Base-by-base conservation (phyloP, 2,797 vertebrate species). In the Acropternis orthonyx region DNA sequence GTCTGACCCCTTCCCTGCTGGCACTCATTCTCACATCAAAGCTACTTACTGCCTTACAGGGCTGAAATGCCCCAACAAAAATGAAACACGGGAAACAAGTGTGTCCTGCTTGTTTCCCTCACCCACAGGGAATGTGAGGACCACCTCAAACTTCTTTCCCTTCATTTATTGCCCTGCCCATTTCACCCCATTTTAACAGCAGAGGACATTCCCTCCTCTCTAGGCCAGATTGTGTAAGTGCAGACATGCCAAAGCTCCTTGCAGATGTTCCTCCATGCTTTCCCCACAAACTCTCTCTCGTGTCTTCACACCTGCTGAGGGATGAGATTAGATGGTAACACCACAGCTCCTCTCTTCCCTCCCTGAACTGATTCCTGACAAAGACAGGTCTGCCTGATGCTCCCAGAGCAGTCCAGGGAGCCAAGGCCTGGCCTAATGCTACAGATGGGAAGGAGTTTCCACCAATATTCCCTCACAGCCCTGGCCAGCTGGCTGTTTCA, bases 391-490 rank as follows among this genome's bases (percentile, higher is more conserved):
- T 85, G 59, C 67, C 58, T 32, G 4, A 36, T 0, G 2, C 51
- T 75, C 67, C 56, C 54, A 74, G 54, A 69, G 55, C 28, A 54
- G 79, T 17, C 52, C 3, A 3, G 51, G 52, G 54, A 91, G 65
- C 79, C 82, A 89, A 59, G 30, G 48, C 65, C 81, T 44, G 49
- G 65, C 61, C 76, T 62, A 87, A 68, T 88, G 85, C 73, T 92
- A 78, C 86, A 95, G 80, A 92, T 82, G 86, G 95, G 63, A 84
- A 92, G 74, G 88, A 92, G 80, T 89, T 95, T 62, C 90, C 86
- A 67, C 44, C 30, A 68, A 37, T 44, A 79, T 19, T 74, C 67
- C 69, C 86, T 85, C 5, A 2, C 63, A 88, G 83, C 55, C 77
- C 90, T 5, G 17, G 63, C 90, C 92, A 95, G 71, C 71, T 89